Conservation (phyloP, 2,888 invertebrate species). For the Ennomos erosarius region DNA sequence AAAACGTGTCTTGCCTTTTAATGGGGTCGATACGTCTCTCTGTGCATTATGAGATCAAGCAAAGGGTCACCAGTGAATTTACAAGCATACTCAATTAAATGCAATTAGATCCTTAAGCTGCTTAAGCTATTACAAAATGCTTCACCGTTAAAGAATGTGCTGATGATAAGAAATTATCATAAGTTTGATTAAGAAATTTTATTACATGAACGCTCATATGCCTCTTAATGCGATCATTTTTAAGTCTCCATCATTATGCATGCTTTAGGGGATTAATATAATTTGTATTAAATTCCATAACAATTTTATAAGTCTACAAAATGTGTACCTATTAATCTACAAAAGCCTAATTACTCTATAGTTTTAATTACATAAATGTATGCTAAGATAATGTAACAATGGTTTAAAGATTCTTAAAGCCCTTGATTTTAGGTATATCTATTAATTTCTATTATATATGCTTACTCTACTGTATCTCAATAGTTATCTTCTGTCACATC, state of each 20-base stretch:
- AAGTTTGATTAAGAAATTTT: slow-evolving; percentile 38
- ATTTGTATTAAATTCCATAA: slow-evolving; percentile 26
- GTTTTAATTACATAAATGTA: too few relatives aligned
- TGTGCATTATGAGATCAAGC: slow-evolving; percentile 76
- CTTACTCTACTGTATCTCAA: too few relatives aligned
- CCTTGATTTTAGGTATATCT: too few relatives aligned
- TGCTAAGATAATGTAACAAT: too few relatives aligned
- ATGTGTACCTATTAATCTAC: too few relatives aligned
- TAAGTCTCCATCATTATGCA: slow-evolving; percentile 30
- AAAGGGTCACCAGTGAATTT: slow-evolving; percentile 76
- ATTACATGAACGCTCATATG: slow-evolving; percentile 37
- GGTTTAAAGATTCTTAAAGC: too few relatives aligned
- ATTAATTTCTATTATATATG: too few relatives aligned
- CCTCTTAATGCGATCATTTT: slow-evolving; percentile 33
- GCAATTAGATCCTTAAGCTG: slow-evolving; percentile 58
- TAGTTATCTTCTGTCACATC: background rate
- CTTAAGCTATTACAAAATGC: slow-evolving; percentile 48
- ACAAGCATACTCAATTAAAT: slow-evolving; percentile 79
- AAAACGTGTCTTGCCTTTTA: slow-evolving; percentile 67
- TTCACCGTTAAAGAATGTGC: slow-evolving; percentile 37
- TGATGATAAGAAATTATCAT: slow-evolving; percentile 39
- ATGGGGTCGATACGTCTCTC: slow-evolving; percentile 77
- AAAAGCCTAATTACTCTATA: too few relatives aligned
- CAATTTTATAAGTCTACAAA: background rate
- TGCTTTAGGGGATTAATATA: slow-evolving; percentile 35